A percentile compares a stretch with the other conserved stretches of the same genome.
These are phyloP conservation scores for Pyxicephalus adspersus DNA, from an alignment of 2,113 vertebrate species.

Conservation along the genomic window DNA sequence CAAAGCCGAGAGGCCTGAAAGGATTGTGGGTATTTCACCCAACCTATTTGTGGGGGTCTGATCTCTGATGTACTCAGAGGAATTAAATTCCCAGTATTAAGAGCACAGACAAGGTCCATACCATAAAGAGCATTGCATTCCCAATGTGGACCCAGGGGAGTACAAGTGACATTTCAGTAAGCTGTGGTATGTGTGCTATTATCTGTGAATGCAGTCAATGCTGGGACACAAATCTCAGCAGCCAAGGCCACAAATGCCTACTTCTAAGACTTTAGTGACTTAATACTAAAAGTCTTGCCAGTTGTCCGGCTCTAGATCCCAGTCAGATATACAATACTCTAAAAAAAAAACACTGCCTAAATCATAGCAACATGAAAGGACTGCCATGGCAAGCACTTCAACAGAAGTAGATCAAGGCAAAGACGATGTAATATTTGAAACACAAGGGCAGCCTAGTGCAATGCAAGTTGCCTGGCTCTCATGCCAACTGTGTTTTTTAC, in stretches of 20 bases:
- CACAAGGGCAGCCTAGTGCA: no score
- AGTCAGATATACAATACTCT: neutral
- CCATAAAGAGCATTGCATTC: constrained; percentile 20
- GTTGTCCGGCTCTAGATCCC: constrained; percentile 9
- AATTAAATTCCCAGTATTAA: constrained; percentile 1
- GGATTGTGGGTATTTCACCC: constrained; percentile 5
- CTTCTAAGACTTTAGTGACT: neutral
- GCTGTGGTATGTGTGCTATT: constrained; percentile 23
- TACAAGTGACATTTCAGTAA: constrained; percentile 47
- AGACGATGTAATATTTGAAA: no score
- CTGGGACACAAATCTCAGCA: constrained; percentile 19
- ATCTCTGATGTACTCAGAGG: neutral
- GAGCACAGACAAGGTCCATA: constrained; percentile 17
- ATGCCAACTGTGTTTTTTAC: no score
- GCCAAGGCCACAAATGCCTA: neutral
- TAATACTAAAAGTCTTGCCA: constrained; percentile 28
- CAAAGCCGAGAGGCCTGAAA: neutral
- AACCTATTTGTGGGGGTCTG: constrained; percentile 15
- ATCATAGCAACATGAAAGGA: neutral
- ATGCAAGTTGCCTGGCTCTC: no score
- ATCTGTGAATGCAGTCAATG: constrained; percentile 29
- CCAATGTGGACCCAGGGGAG: constrained; percentile 1
- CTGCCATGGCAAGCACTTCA: neutral
- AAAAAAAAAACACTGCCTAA: neutral
- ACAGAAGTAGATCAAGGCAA: neutral